Percentiles rank a stretch among this genome's conserved stretches.
Evolutionary conservation across 2,888 invertebrate genomes (phyloP).

Genomic region (Pteria penguin): DNA sequence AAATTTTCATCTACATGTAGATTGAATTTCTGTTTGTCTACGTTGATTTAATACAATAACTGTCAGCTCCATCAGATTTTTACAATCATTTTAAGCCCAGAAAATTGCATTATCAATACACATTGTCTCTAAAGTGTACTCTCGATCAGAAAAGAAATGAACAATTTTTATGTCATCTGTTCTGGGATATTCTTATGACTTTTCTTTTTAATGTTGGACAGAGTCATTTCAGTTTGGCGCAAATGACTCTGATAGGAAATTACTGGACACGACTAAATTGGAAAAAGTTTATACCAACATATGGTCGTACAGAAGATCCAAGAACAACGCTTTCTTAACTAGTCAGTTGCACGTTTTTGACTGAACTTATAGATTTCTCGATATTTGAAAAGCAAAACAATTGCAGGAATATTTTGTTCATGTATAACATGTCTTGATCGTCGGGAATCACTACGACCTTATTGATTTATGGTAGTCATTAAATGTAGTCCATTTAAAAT

Average conservation of each 20-base stretch:
- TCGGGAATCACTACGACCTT: neutral
- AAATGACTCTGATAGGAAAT: neutral
- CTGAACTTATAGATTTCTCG: no score
- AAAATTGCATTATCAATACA: constrained; percentile 16
- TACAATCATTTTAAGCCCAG: constrained; percentile 20
- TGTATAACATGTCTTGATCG: constrained; percentile 23
- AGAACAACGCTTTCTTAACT: no score
- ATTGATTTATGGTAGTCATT: constrained; percentile 18
- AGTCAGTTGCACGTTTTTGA: no score
- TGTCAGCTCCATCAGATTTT: constrained; percentile 22
- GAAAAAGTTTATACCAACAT: neutral
- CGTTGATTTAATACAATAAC: constrained; percentile 15
- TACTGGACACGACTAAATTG: neutral
- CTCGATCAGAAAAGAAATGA: constrained; percentile 7
- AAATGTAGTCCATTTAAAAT: no score
- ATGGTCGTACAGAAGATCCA: no score
- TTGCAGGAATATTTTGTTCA: constrained; percentile 25
- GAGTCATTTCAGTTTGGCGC: neutral
- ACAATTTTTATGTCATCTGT: constrained; percentile 9
- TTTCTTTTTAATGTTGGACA: constrained; percentile 13
- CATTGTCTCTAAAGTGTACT: constrained; percentile 8
- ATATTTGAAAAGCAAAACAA: no score
- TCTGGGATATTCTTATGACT: constrained; percentile 12
- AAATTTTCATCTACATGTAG: constrained; percentile 40
- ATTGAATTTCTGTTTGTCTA: constrained; percentile 30